These are phyloP conservation scores for Aplysia californica DNA, from an alignment of 1,140 invertebrate species.

Conservation along the genomic window DNA sequence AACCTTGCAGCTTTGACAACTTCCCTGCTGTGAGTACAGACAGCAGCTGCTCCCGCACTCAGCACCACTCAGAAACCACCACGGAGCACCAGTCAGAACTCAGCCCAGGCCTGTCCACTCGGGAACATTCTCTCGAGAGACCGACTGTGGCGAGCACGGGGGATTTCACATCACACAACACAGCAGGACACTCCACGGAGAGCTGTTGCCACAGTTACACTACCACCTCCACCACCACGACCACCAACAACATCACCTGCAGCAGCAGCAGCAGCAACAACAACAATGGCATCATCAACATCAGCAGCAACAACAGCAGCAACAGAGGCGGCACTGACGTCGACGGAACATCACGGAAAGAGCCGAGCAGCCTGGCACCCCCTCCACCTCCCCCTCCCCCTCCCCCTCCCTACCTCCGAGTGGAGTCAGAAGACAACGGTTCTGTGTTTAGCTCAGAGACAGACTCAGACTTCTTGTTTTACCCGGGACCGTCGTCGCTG, in stretches of 20 bases:
- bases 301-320: background rate
- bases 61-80: background rate
- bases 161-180: too few species aligned
- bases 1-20: background rate
- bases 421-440: constrained; percentile 1
- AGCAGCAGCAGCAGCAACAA: background rate
- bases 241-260: background rate
- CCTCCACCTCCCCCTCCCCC: background rate
- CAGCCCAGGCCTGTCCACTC: background rate
- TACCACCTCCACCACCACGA: background rate
- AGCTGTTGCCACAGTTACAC: too few species aligned
- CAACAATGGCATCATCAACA: background rate
- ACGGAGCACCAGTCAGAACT: background rate
- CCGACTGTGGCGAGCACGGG: too few species aligned
- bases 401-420: background rate
- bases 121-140: background rate
- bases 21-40: background rate
- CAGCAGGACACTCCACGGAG: too few species aligned
- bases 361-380: background rate
- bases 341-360: too few species aligned
- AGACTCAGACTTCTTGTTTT: constrained; percentile 5
- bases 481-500: background rate
- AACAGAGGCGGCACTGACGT: too few species aligned
- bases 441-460: constrained; percentile 15
- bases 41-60: background rate